Evolutionary conservation across 2,888 invertebrate genomes (phyloP).

Genomic region (Halocaridina rubra): DNA sequence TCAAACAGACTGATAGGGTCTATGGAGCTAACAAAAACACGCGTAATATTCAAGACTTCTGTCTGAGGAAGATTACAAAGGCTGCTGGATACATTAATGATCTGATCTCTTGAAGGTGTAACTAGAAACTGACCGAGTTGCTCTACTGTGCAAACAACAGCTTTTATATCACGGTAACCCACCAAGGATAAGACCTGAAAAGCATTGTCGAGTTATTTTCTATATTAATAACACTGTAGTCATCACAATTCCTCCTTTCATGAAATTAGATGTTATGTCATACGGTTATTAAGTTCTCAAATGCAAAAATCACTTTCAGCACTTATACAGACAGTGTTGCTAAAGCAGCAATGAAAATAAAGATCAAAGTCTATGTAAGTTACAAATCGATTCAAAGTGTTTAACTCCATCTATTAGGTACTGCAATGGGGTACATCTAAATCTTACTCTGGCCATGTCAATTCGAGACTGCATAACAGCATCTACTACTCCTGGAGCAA

Average conservation of each 20-base stretch:
- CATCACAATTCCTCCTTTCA: too few species aligned
- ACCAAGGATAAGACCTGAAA: slow-evolving; percentile 29
- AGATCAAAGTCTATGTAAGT: not conserved
- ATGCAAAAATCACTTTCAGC: not conserved
- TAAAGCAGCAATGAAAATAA: not conserved
- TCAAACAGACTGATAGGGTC: not conserved
- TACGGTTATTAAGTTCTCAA: not conserved
- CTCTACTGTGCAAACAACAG: slow-evolving; percentile 20
- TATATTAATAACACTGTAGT: too few species aligned
- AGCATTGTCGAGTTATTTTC: too few species aligned
- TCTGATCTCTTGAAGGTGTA: not conserved
- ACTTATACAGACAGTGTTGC: not conserved
- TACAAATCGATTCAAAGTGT: not conserved
- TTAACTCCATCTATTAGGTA: too few species aligned
- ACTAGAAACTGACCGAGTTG: slow-evolving; percentile 37
- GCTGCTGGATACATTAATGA: slow-evolving; percentile 5
- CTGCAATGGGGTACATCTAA: too few species aligned
- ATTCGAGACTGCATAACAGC: slow-evolving; percentile 20
- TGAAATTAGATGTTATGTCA: not conserved
- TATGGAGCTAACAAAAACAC: not conserved
- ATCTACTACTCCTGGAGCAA: not conserved
- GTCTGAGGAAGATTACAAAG: slow-evolving; percentile 12
- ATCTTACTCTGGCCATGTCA: slow-evolving; percentile 35
- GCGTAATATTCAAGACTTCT: slow-evolving; percentile 8
- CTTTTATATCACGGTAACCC: slow-evolving; percentile 3